Base-by-base conservation (phyloP, 2,888 invertebrate genomes). In the Drosophila neotestacea region DNA sequence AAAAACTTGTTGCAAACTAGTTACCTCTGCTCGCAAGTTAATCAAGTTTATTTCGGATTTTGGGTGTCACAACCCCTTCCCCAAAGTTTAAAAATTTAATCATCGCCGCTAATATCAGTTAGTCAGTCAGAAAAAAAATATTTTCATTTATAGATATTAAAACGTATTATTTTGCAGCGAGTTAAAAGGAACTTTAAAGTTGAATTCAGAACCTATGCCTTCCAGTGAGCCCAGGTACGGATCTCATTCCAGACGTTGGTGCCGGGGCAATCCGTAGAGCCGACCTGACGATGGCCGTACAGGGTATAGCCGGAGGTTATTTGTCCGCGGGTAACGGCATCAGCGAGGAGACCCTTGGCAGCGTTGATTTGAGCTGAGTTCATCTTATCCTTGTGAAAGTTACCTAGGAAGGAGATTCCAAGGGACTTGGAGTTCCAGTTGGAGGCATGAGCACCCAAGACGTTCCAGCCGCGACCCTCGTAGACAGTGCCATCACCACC, bases 401-500 rank as follows among this genome's bases (percentile, higher is more conserved):
- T 89, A 58, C 91, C 91, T 59, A 92, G 88, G 77, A 91, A 89
- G 54, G 90, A 85, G 70, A 92, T 89, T 62, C 92, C 92, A 70
- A 91, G 71, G 13, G 91, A 88, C 70, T 90, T 88, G 60, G 78
- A 70, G 70, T 91, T 91, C 86, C 90, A 91, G 78, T 75, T 84
- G 67, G 76, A 77, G 28, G 91, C 90, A 77, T 92, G 91, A 28
- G 90, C 90, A 41, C 92, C 92, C 65, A 88, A 13, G 13, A 86
- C 75, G 22, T 85, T 85, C 75, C 88, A 89, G 52, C 91, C 92
- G 11, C 92, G 91, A 42, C 91, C 92, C 79, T 90, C 91, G 44
- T 92, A 92, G 7, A 92, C 85, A 42, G 88, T 85, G 50, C 91
- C 92, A 79, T 92, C 92, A 11, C 81, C 92, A 50, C 91, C 92